Conservation (phyloP, 2,888 invertebrate species). For the Odontomyia ornata region DNA sequence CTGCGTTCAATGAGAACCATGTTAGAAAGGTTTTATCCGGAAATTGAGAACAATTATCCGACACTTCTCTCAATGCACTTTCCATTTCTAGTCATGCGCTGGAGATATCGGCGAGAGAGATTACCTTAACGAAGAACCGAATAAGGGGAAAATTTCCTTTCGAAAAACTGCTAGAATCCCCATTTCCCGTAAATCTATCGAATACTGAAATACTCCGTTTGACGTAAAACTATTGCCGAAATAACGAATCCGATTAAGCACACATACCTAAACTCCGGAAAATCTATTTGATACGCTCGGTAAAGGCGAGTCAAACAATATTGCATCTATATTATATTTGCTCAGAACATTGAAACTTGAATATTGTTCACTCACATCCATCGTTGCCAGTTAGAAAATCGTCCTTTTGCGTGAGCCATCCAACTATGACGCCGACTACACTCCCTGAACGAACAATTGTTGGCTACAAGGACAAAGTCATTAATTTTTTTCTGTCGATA, state of each 20-base stretch:
- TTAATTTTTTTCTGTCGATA: constrained; percentile 35
- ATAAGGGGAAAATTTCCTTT: constrained; percentile 1
- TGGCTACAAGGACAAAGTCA: constrained; percentile 21
- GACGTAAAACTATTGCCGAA: too few species aligned
- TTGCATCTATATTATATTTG: too few species aligned
- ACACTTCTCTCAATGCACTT: not conserved
- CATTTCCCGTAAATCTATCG: too few species aligned
- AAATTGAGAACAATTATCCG: not conserved
- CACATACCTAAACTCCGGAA: too few species aligned
- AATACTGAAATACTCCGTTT: too few species aligned
- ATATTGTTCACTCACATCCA: too few species aligned
- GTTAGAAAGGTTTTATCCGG: too few species aligned
- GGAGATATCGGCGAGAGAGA: not conserved
- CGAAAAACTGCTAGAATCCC: not conserved
- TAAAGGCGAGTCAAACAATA: too few species aligned
- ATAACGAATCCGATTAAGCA: too few species aligned
- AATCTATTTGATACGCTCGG: too few species aligned
- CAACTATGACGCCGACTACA: not conserved
- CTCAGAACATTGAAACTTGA: too few species aligned
- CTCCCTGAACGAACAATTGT: not conserved
- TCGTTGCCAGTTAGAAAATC: not conserved
- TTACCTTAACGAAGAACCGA: not conserved
- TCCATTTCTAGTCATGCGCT: not conserved
- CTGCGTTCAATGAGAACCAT: too few species aligned
- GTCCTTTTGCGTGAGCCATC: not conserved